A percentile compares a stretch with the other conserved stretches of the same genome.
Conservation (phyloP, 2,113 vertebrate species). For the Seriola dumerili region DNA sequence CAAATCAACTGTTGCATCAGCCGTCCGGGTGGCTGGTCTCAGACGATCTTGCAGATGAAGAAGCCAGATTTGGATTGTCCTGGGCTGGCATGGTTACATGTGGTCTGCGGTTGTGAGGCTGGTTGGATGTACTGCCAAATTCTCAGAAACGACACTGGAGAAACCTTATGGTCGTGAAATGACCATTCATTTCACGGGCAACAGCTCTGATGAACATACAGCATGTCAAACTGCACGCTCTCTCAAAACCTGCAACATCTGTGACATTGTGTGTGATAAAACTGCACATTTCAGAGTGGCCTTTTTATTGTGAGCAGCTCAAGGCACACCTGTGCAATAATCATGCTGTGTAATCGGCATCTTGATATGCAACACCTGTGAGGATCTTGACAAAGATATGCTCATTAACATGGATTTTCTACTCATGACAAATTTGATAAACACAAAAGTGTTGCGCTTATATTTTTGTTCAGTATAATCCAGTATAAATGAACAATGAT, state of each 20-base stretch:
- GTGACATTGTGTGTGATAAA: too few relatives aligned
- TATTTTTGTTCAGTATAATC: too few relatives aligned
- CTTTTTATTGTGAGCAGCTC: too few relatives aligned
- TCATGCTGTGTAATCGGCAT: too few relatives aligned
- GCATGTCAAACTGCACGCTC: background rate
- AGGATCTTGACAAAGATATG: too few relatives aligned
- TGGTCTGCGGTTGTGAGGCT: background rate
- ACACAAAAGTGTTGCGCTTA: too few relatives aligned
- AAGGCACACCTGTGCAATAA: too few relatives aligned
- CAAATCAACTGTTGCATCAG: too few relatives aligned
- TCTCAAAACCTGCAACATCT: background rate
- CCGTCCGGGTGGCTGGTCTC: background rate
- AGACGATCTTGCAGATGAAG: background rate
- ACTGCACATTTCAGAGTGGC: too few relatives aligned
- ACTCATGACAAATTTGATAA: too few relatives aligned
- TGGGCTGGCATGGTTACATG: background rate
- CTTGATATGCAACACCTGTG: too few relatives aligned
- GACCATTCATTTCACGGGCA: background rate
- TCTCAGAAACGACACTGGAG: background rate
- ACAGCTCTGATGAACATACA: background rate
- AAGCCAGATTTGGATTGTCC: background rate
- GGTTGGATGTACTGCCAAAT: constrained; percentile 18
- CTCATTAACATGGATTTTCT: too few relatives aligned
- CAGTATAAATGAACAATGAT: constrained; percentile 64
- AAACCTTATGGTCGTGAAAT: background rate